Conservation (phyloP, 2,888 invertebrate genomes). For the Druceiella hillmani region DNA sequence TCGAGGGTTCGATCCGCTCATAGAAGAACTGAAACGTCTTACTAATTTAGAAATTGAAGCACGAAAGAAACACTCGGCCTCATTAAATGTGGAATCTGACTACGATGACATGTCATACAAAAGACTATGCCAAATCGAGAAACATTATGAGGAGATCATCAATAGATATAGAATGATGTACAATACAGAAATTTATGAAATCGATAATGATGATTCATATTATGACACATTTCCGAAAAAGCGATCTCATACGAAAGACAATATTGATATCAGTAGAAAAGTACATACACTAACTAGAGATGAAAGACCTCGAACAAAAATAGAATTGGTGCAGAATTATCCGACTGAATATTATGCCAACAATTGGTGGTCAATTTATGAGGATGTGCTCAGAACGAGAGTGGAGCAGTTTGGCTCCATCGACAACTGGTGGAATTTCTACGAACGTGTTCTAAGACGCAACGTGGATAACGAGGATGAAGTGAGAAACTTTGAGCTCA, state of each 20-base stretch:
- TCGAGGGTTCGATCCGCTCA: slow-evolving; percentile 48
- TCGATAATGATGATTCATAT: too few species aligned
- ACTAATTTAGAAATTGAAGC: slow-evolving; percentile 37
- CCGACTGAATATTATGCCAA: slow-evolving; percentile 46
- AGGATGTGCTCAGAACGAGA: slow-evolving; percentile 39
- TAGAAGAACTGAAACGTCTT: slow-evolving; percentile 39
- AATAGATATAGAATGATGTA: slow-evolving; percentile 32
- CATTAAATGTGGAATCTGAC: too few species aligned
- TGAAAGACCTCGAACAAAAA: slow-evolving; percentile 32
- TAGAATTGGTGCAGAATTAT: slow-evolving; percentile 40
- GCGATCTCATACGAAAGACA: too few species aligned
- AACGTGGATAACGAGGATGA: slow-evolving; percentile 33
- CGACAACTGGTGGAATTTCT: slow-evolving; percentile 48
- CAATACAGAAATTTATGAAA: slow-evolving; percentile 12
- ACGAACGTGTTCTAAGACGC: slow-evolving; percentile 39
- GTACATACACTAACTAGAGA: slow-evolving; percentile 31
- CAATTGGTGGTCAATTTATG: slow-evolving; percentile 50
- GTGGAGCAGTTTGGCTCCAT: slow-evolving; percentile 46
- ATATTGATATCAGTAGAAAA: too few species aligned
- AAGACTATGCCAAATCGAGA: slow-evolving; percentile 43
- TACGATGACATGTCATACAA: slow-evolving; percentile 36
- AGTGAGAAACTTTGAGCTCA: too few species aligned
- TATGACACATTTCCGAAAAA: too few species aligned
- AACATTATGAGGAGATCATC: slow-evolving; percentile 45
- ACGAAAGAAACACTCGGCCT: slow-evolving; percentile 35